phyloP scores from a whole-genome alignment of 2,113 vertebrate genomes.

The Ailurus styani region DNA sequence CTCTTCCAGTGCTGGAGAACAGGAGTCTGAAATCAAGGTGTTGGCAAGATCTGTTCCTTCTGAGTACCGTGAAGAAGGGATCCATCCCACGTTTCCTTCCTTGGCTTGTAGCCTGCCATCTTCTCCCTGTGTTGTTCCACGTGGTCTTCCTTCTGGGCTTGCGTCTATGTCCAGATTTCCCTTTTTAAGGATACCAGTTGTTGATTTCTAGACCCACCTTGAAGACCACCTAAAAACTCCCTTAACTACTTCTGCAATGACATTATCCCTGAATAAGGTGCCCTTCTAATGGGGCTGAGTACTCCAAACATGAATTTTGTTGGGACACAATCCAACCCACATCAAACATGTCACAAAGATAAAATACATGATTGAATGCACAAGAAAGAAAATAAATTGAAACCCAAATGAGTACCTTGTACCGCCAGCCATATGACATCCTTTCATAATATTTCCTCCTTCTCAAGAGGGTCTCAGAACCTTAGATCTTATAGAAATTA shows the following conservation, averaged over 20 bases:
- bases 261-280: neutral
- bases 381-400: neutral
- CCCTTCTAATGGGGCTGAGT: neutral
- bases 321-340: too few species aligned
- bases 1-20: neutral
- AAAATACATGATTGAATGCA: neutral
- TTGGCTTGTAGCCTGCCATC: neutral
- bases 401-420: neutral
- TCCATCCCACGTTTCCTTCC: neutral
- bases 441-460: neutral
- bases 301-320: too few species aligned
- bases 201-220: neutral
- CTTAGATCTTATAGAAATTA: neutral
- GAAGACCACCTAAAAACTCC: neutral
- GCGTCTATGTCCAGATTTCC: neutral
- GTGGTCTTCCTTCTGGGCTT: neutral
- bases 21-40: neutral
- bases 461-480: neutral
- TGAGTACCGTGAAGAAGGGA: too few species aligned
- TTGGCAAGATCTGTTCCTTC: neutral
- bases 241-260: too few species aligned
- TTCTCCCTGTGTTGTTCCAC: neutral
- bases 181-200: neutral
- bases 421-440: accelerated
- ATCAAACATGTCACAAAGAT: neutral